phyloP scores from a whole-genome alignment of 2,888 invertebrate species.

The Cyaniris semiargus region DNA sequence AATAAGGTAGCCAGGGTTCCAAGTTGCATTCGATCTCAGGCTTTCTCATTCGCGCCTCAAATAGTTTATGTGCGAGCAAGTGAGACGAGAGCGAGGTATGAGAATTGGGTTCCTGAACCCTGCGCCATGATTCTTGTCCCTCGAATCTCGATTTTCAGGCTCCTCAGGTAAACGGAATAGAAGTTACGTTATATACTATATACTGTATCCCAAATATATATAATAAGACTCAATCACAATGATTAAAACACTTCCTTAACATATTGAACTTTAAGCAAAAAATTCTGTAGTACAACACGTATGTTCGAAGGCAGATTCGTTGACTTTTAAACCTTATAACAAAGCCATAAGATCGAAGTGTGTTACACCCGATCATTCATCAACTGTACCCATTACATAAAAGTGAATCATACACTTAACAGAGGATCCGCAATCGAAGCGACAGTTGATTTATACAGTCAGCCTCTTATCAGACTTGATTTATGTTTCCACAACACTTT shows the following conservation, averaged over 20 bases:
- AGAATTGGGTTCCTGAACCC: neutral
- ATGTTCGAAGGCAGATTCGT: too few relatives aligned
- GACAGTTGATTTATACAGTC: conserved; percentile 62
- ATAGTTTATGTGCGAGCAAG: too few relatives aligned
- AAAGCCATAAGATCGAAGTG: neutral
- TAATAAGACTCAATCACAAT: neutral
- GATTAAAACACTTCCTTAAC: neutral
- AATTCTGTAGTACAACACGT: too few relatives aligned
- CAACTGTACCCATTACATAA: neutral
- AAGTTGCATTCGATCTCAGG: too few relatives aligned
- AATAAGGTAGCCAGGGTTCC: too few relatives aligned
- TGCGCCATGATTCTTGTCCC: neutral
- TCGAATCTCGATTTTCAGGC: neutral
- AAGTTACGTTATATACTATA: neutral
- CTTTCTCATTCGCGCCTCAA: too few relatives aligned
- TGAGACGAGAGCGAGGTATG: too few relatives aligned
- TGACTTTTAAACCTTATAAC: neutral
- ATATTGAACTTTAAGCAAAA: too few relatives aligned
- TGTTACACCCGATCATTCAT: neutral
- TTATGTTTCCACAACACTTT: conserved; percentile 65
- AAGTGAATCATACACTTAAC: conserved; percentile 21
- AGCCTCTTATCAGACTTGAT: conserved; percentile 64
- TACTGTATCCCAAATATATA: neutral
- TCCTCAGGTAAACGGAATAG: neutral
- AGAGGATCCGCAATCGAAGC: conserved; percentile 41